These are phyloP conservation scores for Sander lucioperca DNA, from an alignment of 2,113 vertebrate genomes.

Conservation along the genomic window DNA sequence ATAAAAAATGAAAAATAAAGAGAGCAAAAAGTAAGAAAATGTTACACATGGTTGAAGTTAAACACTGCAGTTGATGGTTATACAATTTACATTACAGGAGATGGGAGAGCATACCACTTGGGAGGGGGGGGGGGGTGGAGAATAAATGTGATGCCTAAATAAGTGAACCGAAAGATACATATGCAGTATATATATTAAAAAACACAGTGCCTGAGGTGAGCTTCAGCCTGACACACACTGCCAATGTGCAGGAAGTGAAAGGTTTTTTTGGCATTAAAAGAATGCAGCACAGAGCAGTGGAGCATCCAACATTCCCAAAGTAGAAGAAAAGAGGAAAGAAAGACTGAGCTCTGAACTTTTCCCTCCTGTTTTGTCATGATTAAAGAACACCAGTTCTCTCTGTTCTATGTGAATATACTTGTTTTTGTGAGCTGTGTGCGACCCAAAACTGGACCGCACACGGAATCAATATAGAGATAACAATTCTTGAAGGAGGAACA, in stretches of 20 bases:
- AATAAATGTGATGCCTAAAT: constrained; percentile 80
- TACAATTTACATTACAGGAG: constrained; percentile 87
- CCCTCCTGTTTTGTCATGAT: background rate
- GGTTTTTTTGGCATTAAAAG: constrained; percentile 85
- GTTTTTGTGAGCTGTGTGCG: background rate
- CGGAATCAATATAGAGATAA: background rate
- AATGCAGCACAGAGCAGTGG: constrained; percentile 83
- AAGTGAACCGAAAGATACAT: constrained; percentile 32
- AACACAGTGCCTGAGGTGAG: constrained; percentile 88
- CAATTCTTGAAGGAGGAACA: constrained; percentile 54
- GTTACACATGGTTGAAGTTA: constrained; percentile 85
- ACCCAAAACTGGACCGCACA: background rate
- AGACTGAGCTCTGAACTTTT: constrained; percentile 21
- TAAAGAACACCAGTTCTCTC: background rate
- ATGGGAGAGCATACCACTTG: constrained; percentile 87
- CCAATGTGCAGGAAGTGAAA: constrained; percentile 79
- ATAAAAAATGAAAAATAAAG: constrained; percentile 84
- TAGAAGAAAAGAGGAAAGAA: constrained; percentile 25
- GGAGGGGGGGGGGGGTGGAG: constrained; percentile 74
- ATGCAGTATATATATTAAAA: constrained; percentile 8
- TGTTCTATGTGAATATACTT: constrained; percentile 12
- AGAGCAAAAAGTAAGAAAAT: constrained; percentile 88
- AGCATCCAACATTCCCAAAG: constrained; percentile 77
- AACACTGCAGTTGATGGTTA: constrained; percentile 86
- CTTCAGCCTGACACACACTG: constrained; percentile 87